phyloP scores from a whole-genome alignment of 37 sponge, comb jelly and placozoan species.

The Petrosia ficiformis region DNA sequence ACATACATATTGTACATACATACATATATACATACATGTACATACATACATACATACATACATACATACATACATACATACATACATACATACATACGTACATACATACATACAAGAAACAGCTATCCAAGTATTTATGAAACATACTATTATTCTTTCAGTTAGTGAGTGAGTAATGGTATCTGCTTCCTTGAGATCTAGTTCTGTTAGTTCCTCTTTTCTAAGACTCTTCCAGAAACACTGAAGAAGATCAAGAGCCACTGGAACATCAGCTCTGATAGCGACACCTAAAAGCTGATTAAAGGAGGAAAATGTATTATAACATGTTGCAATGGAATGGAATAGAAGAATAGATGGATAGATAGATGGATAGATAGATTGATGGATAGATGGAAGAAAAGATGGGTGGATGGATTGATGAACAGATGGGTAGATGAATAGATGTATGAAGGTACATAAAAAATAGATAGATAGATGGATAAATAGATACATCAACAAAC shows the following conservation, averaged over 20 bases:
- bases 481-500: background rate
- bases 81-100: too few species aligned
- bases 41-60: too few species aligned
- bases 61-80: too few species aligned
- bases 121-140: background rate
- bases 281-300: slow-evolving; percentile 82
- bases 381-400: background rate
- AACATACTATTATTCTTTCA: slow-evolving; percentile 28
- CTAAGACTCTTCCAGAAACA: slow-evolving; percentile 91
- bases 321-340: background rate
- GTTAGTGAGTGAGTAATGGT: slow-evolving; percentile 82
- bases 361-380: too few species aligned
- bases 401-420: too few species aligned
- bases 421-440: too few species aligned
- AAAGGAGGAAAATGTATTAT: background rate
- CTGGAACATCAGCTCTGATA: slow-evolving; percentile 88
- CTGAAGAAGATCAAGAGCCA: slow-evolving; percentile 86
- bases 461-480: too few species aligned
- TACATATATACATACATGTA: too few species aligned
- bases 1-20: too few species aligned
- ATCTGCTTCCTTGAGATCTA: slow-evolving; percentile 83
- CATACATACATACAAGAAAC: too few species aligned
- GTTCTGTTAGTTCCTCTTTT: slow-evolving; percentile 40
- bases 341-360: too few species aligned
- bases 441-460: too few species aligned